Evolutionary conservation across 2,888 invertebrate genomes (phyloP), one percentile per base, ranked within the genome.

Genomic region (Liodrosophila aerea): DNA sequence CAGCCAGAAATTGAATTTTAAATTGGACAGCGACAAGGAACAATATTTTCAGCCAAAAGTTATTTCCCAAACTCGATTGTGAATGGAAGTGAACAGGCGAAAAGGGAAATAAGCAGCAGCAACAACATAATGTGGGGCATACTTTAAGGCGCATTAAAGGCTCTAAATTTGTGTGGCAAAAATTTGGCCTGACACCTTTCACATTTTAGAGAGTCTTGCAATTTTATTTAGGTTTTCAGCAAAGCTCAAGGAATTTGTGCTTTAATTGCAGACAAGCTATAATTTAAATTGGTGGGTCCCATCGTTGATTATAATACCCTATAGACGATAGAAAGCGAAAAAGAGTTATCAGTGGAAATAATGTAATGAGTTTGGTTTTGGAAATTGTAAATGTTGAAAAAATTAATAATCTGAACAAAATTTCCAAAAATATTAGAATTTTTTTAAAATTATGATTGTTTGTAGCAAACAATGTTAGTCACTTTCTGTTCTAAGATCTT

Each of bases 221-320:
- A 60, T 58, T 75, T 69, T 49, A 75, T 76, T 58, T 58, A 57
- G 59, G 56, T 41, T 66, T 65, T 50, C 36, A 22, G 7, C 11
- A 31, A 9, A 54, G 37, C 44, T 50, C 4, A 15, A 49, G 57
- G 56, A 74, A 83, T 73, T 69, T 62, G 27, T 40, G 1, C 56
- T 64, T 80, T 54, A 80, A 73, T 76, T 73, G 66, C 58, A 73
- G 50, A 51, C 59, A 64, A 64, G 47, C 30, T 56, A 64, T 69
- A 61, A 54, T 69, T 73, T 58, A 53, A 57, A 76, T 53, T 57
- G 46, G 16, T 30, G 7, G 7, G 40, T 27, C n/a, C 16, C 37
- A 11, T 22, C 22, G 22, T 47, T 64, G 40, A 27, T 31, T 34
- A 4, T 5, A n/a, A 46, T 56, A 56, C 56, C 49, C 56, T 56